These are phyloP conservation scores for Patella ulyssiponensis DNA, from an alignment of 2,888 invertebrate genomes.

Conservation along the genomic window DNA sequence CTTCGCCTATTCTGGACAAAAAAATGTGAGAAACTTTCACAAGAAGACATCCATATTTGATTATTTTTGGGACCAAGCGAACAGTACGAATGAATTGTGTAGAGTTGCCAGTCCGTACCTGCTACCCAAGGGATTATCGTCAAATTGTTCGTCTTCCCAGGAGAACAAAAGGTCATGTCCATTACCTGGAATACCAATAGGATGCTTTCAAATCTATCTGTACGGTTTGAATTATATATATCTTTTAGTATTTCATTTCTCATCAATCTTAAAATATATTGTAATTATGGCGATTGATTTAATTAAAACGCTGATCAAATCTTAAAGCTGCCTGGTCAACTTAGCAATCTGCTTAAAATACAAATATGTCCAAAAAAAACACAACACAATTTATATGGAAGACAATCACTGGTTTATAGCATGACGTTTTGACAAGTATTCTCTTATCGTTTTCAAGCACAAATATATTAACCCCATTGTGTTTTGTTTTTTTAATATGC, in stretches of 20 bases:
- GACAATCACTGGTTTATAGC: no score
- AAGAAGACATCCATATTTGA: slow-evolving; percentile 23
- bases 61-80: slow-evolving; percentile 28
- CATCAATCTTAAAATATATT: no score
- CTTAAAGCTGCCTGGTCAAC: no score
- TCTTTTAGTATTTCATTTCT: neutral
- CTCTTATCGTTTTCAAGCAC: no score
- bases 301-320: no score
- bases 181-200: slow-evolving; percentile 19
- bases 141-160: neutral
- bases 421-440: no score
- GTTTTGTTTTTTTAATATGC: no score
- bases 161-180: neutral
- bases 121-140: neutral
- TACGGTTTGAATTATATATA: slow-evolving; percentile 7
- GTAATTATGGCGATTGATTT: no score
- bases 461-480: no score
- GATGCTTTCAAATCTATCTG: slow-evolving; percentile 21
- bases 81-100: neutral
- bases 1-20: neutral
- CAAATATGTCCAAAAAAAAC: no score
- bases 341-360: no score
- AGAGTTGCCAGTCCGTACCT: neutral
- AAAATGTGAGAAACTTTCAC: neutral
- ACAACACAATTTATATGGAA: no score